These are phyloP conservation scores for Muscicapa adusta DNA, from an alignment of 2,113 vertebrate genomes.

Conservation along the genomic window DNA sequence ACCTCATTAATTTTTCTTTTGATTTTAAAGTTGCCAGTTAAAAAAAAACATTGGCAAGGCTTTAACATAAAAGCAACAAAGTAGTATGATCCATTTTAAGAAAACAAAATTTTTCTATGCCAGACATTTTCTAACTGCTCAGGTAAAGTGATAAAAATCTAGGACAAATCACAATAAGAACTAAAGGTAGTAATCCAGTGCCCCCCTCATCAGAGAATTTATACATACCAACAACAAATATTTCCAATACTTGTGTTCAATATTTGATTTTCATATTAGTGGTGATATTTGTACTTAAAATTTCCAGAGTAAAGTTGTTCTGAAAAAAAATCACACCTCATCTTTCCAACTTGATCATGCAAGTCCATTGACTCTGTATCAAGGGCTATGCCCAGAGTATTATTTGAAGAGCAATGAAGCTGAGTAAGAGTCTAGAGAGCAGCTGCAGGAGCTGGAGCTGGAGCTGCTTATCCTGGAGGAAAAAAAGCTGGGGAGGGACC, in stretches of 20 bases:
- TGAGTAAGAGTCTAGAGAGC: background rate
- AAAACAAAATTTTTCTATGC: background rate
- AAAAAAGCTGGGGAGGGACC: background rate
- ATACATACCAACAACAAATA: background rate
- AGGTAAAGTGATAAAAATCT: background rate
- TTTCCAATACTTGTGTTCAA: background rate
- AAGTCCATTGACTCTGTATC: background rate
- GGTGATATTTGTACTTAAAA: background rate
- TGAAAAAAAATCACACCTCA: background rate
- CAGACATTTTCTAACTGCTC: background rate
- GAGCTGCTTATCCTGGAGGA: background rate
- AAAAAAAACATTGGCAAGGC: background rate
- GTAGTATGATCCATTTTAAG: background rate
- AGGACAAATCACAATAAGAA: background rate
- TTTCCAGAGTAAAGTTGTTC: background rate
- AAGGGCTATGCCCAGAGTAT: background rate
- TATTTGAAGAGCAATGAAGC: background rate
- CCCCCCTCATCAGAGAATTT: background rate
- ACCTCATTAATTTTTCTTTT: background rate
- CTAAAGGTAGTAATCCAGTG: background rate
- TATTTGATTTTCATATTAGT: background rate
- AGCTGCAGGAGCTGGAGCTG: background rate
- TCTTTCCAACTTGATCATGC: background rate
- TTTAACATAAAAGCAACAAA: background rate
- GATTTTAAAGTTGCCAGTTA: background rate